Conservation (phyloP, 1,140 invertebrate species). For the Chionoecetes opilio region DNA sequence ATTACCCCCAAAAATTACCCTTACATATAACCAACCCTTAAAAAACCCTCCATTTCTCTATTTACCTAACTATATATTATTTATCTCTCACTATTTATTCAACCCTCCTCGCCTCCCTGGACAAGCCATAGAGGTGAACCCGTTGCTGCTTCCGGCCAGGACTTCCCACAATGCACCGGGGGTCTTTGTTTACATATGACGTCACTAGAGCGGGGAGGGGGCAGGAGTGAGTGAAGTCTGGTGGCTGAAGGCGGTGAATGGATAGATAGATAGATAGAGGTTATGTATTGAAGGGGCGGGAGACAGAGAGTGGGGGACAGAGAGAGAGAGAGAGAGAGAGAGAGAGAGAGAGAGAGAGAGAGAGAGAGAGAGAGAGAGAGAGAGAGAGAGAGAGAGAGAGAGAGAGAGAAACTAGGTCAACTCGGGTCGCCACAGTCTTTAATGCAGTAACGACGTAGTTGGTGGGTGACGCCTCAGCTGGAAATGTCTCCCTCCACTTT, state of each 20-base stretch:
- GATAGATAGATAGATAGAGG: not conserved
- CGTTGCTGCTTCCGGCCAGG: not conserved
- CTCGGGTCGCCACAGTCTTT: not conserved
- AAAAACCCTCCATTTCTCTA: not conserved
- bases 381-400: conserved; percentile 27
- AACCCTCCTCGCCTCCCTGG: not conserved
- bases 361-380: conserved; percentile 23
- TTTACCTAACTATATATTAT: too few relatives aligned
- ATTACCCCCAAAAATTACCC: too few relatives aligned
- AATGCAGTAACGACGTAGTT: conserved; percentile 9
- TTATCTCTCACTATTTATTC: not conserved
- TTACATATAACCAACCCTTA: too few relatives aligned
- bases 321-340: too few relatives aligned
- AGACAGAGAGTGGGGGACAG: too few relatives aligned
- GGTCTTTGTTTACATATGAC: not conserved
- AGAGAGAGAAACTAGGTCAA: conserved; percentile 13
- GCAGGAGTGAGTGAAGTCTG: not conserved
- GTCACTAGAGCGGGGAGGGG: not conserved
- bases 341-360: too few relatives aligned
- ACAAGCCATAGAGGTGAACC: not conserved
- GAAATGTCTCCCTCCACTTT: not conserved
- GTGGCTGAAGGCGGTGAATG: too few relatives aligned
- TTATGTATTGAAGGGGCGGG: too few relatives aligned
- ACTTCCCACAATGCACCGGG: not conserved
- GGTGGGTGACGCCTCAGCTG: not conserved